Percentiles rank a stretch among this genome's conserved stretches.
These are phyloP conservation scores for Psephotus haematonotus DNA, from an alignment of 2,113 vertebrate genomes.

Conservation along the genomic window DNA sequence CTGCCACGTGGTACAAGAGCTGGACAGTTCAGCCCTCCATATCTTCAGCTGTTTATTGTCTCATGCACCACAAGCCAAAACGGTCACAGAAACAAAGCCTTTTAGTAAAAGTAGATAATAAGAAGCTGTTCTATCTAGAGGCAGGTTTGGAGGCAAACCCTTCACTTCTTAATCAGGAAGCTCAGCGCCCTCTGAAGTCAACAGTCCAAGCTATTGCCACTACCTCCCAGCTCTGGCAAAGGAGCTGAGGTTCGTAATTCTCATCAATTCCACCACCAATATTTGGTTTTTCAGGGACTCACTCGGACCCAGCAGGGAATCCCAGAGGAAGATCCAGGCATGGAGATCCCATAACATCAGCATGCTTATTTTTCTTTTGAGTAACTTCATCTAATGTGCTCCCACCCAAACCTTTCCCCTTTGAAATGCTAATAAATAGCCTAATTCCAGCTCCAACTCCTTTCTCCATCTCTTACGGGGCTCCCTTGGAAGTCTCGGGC, in stretches of 20 bases:
- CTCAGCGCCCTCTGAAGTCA: background rate
- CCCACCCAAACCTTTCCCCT: background rate
- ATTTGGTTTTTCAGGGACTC: background rate
- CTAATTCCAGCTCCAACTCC: background rate
- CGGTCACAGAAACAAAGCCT: background rate
- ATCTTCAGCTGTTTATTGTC: background rate
- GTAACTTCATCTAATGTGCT: background rate
- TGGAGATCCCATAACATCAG: background rate
- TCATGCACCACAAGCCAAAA: background rate
- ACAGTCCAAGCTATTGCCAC: background rate
- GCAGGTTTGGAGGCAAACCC: background rate
- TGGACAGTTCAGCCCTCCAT: background rate
- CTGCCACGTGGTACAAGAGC: background rate
- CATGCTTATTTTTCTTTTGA: background rate
- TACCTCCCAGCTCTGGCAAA: constrained; percentile 2
- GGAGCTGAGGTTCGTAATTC: background rate
- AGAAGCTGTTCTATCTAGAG: background rate
- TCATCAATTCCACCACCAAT: background rate
- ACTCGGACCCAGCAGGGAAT: background rate
- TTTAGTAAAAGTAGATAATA: background rate
- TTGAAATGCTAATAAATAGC: background rate
- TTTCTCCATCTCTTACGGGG: background rate
- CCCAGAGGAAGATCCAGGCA: background rate
- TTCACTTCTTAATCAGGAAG: background rate
- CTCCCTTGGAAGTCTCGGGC: constrained; percentile 14